Base-by-base conservation (phyloP, 2,888 invertebrate genomes). In the Clivina fossor region DNA sequence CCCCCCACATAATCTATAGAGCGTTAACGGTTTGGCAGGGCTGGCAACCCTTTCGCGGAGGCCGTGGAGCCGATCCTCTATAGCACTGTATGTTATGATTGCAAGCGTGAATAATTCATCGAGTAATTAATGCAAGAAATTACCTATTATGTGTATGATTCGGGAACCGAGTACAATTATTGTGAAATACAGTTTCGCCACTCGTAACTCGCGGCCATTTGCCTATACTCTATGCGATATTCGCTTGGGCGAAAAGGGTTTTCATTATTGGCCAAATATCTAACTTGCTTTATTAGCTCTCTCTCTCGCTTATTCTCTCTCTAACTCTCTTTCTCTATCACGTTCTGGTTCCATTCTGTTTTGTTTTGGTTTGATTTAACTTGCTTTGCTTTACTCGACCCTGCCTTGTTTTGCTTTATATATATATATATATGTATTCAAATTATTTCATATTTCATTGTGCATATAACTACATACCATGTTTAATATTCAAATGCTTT, bases 61-160 rank as follows among this genome's bases (percentile, higher is more conserved):
- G 72, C 72, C 71, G 7, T 37, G 68, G 69, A 67, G 67, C 68
- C 66, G 35, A 8, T 43, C 20, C 43, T 43, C 43, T 15, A 28
- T 26, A 7, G 26, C 26, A 24, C 26, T 24, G 26, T 24, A 24
- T 71, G 73, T 73, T 74, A 75, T 75, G 75, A 75, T 75, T 75
- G 74, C 74, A 70, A 71, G 65, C 69, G 71, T 75, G 70, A 75
- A 75, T 75, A 74, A 72, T 75, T 75, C 73, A 75, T 71, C 72
- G 71, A 73, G 73, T 75, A 75, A 75, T 75, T 75, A 75, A 74
- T 75, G 74, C 75, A 75, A 75, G 75, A 75, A 75, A 75, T 75
- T 75, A 74, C 74, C 75, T 74, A 74, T 75, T 75, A 75, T 75
- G 72, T 71, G 72, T 73, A 74, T 73, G 73, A 74, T 74, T 74